Percentiles rank a stretch among this genome's conserved stretches.
Evolutionary conservation across 2,888 invertebrate genomes (phyloP).

Genomic region (Eulithis prunata): DNA sequence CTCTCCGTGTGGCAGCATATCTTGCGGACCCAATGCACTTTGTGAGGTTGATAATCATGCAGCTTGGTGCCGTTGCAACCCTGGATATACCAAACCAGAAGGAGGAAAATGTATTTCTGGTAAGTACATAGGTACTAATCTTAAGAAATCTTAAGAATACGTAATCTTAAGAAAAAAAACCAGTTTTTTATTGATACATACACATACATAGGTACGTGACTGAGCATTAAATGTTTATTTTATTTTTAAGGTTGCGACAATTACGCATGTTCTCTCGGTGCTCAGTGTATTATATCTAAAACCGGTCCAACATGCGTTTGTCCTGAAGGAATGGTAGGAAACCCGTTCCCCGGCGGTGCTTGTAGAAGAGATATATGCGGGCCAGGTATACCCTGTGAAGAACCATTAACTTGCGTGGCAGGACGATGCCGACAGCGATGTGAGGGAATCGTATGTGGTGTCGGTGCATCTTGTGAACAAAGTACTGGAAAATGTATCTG

Average conservation of each 20-base stretch:
- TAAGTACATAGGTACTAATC: constrained; percentile 58
- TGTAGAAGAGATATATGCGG: constrained; percentile 94
- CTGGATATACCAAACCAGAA: constrained; percentile 91
- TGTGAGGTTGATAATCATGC: constrained; percentile 95
- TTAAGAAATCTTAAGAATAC: too few species aligned
- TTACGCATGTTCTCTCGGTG: constrained; percentile 91
- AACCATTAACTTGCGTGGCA: constrained; percentile 92
- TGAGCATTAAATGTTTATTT: neutral
- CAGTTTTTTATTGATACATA: too few species aligned
- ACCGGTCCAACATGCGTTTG: constrained; percentile 95
- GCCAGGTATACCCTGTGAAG: constrained; percentile 89
- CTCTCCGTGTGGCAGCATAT: constrained; percentile 90
- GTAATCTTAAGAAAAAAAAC: too few species aligned
- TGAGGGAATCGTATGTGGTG: constrained; percentile 93
- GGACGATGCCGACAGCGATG: constrained; percentile 95
- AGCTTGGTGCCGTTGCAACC: constrained; percentile 94
- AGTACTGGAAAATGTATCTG: constrained; percentile 93
- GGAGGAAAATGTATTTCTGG: constrained; percentile 93
- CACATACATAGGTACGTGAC: neutral
- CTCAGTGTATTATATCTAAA: constrained; percentile 93
- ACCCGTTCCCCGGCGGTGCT: constrained; percentile 95
- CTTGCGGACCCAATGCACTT: constrained; percentile 93
- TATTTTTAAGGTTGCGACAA: constrained; percentile 87
- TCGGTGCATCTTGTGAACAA: constrained; percentile 94
- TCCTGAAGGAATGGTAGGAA: constrained; percentile 93